Percentiles rank a stretch among this genome's conserved stretches.
These are phyloP conservation scores for Onychomys leucogaster DNA, from an alignment of 2,797 vertebrate species.

Conservation along the genomic window DNA sequence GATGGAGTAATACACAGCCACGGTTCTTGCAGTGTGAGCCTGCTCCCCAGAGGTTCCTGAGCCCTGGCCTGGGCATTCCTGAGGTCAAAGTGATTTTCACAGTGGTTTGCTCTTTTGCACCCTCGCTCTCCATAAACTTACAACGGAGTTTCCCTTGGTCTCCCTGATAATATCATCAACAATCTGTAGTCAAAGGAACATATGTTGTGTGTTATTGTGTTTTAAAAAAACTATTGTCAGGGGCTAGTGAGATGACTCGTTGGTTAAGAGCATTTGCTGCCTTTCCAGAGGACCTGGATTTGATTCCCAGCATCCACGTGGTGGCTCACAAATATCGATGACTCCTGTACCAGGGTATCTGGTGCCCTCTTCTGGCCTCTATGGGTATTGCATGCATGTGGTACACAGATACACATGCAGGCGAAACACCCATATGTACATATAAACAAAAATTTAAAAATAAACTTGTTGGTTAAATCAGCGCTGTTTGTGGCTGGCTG, in stretches of 20 bases:
- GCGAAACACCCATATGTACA: background rate
- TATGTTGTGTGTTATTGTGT: background rate
- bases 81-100: conserved; percentile 69
- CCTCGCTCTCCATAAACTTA: background rate
- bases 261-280: background rate
- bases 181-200: background rate
- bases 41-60: background rate
- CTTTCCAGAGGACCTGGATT: background rate
- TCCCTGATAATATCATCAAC: conserved; percentile 29
- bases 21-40: conserved; percentile 31
- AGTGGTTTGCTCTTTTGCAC: background rate
- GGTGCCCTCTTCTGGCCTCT: background rate
- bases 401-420: background rate
- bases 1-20: background rate
- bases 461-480: too few relatives aligned
- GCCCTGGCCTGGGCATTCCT: background rate
- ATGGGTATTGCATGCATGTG: background rate
- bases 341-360: background rate
- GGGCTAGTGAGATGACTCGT: background rate
- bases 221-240: background rate
- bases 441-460: background rate
- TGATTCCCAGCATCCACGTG: background rate
- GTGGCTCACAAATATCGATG: background rate
- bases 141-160: background rate
- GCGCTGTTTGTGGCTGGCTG: too few relatives aligned